Evolutionary conservation across 64 coral and sea anemone species (phyloP), one percentile per base, ranked within the genome.

Genomic region (Porites australiensis): DNA sequence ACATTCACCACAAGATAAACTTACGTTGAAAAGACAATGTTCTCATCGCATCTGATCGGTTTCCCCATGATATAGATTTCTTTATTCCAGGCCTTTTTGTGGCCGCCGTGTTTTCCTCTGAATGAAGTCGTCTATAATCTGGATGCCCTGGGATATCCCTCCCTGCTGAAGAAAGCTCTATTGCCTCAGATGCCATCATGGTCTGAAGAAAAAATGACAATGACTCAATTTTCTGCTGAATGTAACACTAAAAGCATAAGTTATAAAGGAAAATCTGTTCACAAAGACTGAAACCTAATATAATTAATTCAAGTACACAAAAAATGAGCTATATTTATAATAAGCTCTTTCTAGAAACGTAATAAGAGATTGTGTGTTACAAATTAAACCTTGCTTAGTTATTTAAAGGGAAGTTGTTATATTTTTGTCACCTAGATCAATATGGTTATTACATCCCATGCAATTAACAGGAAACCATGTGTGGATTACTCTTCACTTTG

Each of bases 51-150:
- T 15, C 84, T 18, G 66, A 21, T 88, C 91, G 58, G 64, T 15
- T 23, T 61, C 64, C n/a, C 70, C 75, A 63, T 20, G 52, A 51
- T 15, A 77, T 74, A 21, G 84, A 77, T 93, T 93, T 69, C 79
- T 71, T 83, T 23, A 22, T 51, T 16, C 16, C 52, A 64, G 88
- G 80, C 11, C 62, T 79, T 76, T 46, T 82, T 18, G 68, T 61
- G 44, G 52, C 58, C 69, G 52, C 58, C 69, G 88, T 58, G 4
- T 46, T 19, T 89, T 89, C 92, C 70, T 89, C 82, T 57, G 92
- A 94, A 65, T 89, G 87, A 51, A 94, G 70, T 16, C 92, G 89
- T 16, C 84, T 89, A 53, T 23, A 83, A 65, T 94, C 92, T 75
- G 87, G 48, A 22, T 80, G 59, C 5, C 47, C 87, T 5, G 62